Base-by-base conservation (phyloP, 2,113 vertebrate genomes). In the Petrocephalus microphthalmus region DNA sequence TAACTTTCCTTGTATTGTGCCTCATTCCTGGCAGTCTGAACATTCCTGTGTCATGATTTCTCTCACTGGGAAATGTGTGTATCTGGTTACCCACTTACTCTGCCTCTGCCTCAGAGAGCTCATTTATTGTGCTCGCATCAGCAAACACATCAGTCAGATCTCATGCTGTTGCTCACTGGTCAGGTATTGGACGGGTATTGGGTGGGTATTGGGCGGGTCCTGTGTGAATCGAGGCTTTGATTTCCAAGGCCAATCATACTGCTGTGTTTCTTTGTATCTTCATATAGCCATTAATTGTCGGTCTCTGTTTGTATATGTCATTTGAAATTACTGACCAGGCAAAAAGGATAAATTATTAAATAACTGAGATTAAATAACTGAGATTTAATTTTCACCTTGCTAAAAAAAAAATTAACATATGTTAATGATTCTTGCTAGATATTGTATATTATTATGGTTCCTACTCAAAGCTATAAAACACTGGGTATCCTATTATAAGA, bases 111-210 rank as follows among this genome's bases (percentile, higher is more conserved):
- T 52, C 87, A 87, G 78, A 83, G 20, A 88, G 78, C 78, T 89
- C 85, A 90, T 88, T 90, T 90, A 89, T 90, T 92, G 89, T 60
- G 89, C 71, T 90, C 92, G 88, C 64, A 90, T 54, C 78, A 86
- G 20, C 2, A 89, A 88, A 84, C 56, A 54, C 85, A 88, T 91
- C 60, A 90, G 81, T 88, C 87, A 87, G 85, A 51, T 85, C 25
- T 54, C 17, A 42, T 29, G 33, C 6, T 78, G 88, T 89, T 33
- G 90, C 89, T 88, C 67, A 29, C 83, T 88, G 85, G 89, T 87
- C 52, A 91, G 87, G 64, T 88, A 47, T 91, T 92, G 83, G 64
- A 83, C 89, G 87, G 91, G 89, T n/a, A n/a, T n/a, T n/a, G n/a
- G n/a, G n/a, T 67, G 90, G 81, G 84, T 90, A 42, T 42, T 42